Evolutionary conservation across 2,797 vertebrate genomes (phyloP).

Genomic region (Microcaecilia unicolor): DNA sequence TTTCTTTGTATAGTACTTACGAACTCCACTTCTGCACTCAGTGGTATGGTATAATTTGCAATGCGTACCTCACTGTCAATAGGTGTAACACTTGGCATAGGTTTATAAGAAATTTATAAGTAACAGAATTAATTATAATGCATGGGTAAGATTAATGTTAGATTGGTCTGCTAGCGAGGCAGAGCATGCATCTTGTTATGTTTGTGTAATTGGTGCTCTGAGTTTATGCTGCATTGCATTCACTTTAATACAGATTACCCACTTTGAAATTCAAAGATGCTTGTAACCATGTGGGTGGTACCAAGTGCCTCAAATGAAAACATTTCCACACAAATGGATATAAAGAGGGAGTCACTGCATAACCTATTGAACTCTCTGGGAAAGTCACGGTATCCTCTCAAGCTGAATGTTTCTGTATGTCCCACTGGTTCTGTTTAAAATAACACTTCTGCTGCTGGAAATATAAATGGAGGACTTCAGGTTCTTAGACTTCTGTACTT

Average conservation of each 20-base stretch:
- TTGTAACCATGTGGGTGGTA: conserved; percentile 14
- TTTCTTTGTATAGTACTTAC: too few species aligned
- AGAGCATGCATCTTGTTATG: too few species aligned
- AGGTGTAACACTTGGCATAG: too few species aligned
- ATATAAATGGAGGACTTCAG: conserved; percentile 15
- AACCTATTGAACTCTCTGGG: conserved; percentile 37
- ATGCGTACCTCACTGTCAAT: too few species aligned
- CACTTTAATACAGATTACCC: background rate
- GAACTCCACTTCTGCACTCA: too few species aligned
- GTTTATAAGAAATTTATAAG: too few species aligned
- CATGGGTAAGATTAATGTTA: too few species aligned
- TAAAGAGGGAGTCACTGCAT: conserved; percentile 12
- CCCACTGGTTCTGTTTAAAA: conserved; percentile 16
- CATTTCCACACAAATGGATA: background rate
- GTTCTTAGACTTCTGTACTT: conserved; percentile 4
- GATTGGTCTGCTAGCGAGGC: too few species aligned
- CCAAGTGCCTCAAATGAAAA: conserved; percentile 3
- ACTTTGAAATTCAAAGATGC: background rate
- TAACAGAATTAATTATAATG: too few species aligned
- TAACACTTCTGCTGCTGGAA: conserved; percentile 12
- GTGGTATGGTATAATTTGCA: background rate
- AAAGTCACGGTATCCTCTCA: conserved; percentile 20
- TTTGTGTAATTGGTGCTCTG: too few species aligned
- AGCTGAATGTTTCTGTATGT: conserved; percentile 23
- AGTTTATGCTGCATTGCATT: background rate